Conservation (phyloP, 2,888 invertebrate species). For the Ophion ventricosus region DNA sequence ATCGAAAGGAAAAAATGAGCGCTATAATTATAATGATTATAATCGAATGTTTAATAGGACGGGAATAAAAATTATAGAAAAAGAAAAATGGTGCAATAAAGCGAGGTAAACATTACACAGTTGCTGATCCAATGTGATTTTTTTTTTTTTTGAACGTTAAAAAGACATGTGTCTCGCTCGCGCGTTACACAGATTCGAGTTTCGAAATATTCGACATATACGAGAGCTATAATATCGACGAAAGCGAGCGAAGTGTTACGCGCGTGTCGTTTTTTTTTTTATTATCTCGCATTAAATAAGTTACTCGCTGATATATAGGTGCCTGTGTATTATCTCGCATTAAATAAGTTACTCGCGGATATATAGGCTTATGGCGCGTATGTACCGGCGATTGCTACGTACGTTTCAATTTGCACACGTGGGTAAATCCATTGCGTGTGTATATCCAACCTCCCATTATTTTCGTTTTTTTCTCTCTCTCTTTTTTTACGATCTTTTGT, state of each 20-base stretch:
- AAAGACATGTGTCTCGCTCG: background rate
- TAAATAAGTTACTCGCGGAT: conserved; percentile 16
- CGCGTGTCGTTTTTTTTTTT: conserved; percentile 5
- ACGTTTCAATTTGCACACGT: conserved; percentile 57
- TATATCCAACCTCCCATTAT: background rate
- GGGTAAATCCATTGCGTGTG: conserved; percentile 41
- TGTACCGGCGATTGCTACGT: conserved; percentile 18
- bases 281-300: conserved; percentile 15
- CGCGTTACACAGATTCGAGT: background rate
- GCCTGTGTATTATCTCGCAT: conserved; percentile 8
- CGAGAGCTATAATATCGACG: background rate
- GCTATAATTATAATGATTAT: too few relatives aligned
- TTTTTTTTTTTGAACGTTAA: background rate
- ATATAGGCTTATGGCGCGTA: conserved; percentile 15
- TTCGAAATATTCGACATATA: conserved; percentile 10
- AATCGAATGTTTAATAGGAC: too few relatives aligned
- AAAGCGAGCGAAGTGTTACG: background rate
- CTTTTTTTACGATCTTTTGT: conserved; percentile 12
- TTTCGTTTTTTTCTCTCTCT: background rate
- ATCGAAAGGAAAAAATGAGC: too few relatives aligned
- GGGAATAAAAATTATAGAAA: too few relatives aligned
- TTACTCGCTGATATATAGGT: conserved; percentile 3
- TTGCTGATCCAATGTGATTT: background rate
- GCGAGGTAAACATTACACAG: too few relatives aligned
- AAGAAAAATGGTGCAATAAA: too few relatives aligned